Percentiles rank a stretch among this genome's conserved stretches.
Evolutionary conservation across 37 sponge, comb jelly and placozoan species (phyloP).

Genomic region (Aplysina aerophoba): DNA sequence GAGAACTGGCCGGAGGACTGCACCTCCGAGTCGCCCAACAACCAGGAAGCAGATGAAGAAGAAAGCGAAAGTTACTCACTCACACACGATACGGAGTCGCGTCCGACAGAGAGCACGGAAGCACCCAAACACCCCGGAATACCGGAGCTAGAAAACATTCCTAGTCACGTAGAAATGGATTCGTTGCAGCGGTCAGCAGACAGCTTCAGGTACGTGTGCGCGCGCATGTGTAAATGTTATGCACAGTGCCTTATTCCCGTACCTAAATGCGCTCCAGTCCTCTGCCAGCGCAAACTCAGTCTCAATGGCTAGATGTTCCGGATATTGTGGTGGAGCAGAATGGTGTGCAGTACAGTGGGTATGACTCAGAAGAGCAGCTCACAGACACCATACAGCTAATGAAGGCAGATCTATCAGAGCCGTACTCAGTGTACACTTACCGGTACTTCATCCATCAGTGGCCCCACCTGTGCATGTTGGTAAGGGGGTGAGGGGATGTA

Average conservation of each 20-base stretch:
- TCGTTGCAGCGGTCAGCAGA: too few species aligned
- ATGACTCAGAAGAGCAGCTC: conserved; percentile 83
- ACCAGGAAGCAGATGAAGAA: too few species aligned
- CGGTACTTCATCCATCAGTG: conserved; percentile 98
- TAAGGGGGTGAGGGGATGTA: neutral
- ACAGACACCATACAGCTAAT: conserved; percentile 89
- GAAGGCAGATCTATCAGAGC: conserved; percentile 93
- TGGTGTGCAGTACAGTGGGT: conserved; percentile 71
- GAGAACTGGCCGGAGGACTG: too few species aligned
- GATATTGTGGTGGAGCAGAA: conserved; percentile 20
- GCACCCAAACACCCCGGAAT: too few species aligned
- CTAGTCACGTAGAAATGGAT: too few species aligned
- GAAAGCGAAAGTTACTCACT: too few species aligned
- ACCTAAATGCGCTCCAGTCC: neutral
- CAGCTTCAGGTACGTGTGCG: too few species aligned
- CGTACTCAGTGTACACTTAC: conserved; percentile 98
- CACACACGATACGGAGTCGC: too few species aligned
- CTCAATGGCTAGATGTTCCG: neutral
- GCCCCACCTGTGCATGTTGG: conserved; percentile 91
- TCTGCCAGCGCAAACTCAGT: neutral
- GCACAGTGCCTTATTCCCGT: too few species aligned
- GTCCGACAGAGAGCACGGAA: too few species aligned
- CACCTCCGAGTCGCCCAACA: too few species aligned
- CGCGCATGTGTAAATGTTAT: neutral
- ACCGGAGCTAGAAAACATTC: too few species aligned